A percentile compares a stretch with the other conserved stretches of the same genome.
These are phyloP conservation scores for Drosophila pseudoananassae DNA, from an alignment of 1,140 invertebrate genomes.

Conservation along the genomic window DNA sequence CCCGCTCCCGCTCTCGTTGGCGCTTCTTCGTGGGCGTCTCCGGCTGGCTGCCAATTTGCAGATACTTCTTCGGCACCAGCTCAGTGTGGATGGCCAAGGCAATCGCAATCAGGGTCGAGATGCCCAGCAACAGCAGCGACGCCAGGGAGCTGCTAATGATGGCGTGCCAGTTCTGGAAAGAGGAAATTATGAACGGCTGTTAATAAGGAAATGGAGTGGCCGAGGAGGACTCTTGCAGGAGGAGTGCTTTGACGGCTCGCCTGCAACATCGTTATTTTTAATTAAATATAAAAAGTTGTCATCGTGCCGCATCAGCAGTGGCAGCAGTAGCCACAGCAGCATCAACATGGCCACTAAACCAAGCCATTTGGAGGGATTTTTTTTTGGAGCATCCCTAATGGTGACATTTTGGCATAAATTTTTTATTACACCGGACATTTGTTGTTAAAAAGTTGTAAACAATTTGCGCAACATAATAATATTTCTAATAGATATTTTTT, in stretches of 20 bases:
- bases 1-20: slow-evolving; percentile 28
- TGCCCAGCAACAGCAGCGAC: slow-evolving; percentile 77
- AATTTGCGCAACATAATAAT: slow-evolving; percentile 24
- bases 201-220: slow-evolving; percentile 58
- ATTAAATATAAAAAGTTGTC: slow-evolving; percentile 80
- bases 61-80: slow-evolving; percentile 82
- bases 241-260: slow-evolving; percentile 45
- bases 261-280: slow-evolving; percentile 77
- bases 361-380: slow-evolving; percentile 48
- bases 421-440: slow-evolving; percentile 65
- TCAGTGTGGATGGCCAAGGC: slow-evolving; percentile 82
- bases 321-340: slow-evolving; percentile 3
- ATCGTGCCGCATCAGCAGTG: slow-evolving; percentile 38
- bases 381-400: slow-evolving; percentile 36
- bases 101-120: slow-evolving; percentile 83
- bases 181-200: slow-evolving; percentile 59
- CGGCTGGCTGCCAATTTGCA: slow-evolving; percentile 63
- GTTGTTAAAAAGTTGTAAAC: slow-evolving; percentile 73
- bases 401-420: slow-evolving; percentile 53
- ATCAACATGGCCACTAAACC: slow-evolving; percentile 2
- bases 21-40: slow-evolving; percentile 40
- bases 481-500: slow-evolving; percentile 2
- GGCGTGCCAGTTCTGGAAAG: slow-evolving; percentile 79
- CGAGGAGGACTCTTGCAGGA: too few relatives aligned
- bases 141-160: slow-evolving; percentile 83